Base-by-base conservation (phyloP, 2,113 vertebrate genomes). In the Oreochromis tanganicae region DNA sequence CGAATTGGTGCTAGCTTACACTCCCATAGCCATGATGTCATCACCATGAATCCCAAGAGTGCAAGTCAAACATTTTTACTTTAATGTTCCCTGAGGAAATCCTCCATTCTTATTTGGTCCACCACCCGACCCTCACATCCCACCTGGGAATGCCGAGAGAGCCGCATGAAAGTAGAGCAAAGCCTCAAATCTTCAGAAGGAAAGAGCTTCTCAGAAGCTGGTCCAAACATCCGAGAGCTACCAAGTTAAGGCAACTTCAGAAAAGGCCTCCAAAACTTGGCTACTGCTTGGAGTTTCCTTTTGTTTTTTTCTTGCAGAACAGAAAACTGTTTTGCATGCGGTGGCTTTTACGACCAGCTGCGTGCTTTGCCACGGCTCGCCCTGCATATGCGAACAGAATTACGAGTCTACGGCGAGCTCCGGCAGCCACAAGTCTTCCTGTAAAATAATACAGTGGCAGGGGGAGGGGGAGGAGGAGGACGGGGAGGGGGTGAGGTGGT, bases 21-120 rank as follows among this genome's bases (percentile, higher is more conserved):
- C 89, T 84, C 63, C 81, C 85, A 48, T 59, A 84, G 84, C 63
- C 87, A 87, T 87, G 92, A 95, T 95, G 94, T 94, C 91, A 93
- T 94, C 91, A 88, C 55, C 52, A 27, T 9, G 48, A 85, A 75
- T 94, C 94, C 92, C 93, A 10, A 29, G 32, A 85, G 92, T 82
- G 56, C 46, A 78, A 93, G 92, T 87, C 87, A 66, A 88, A 91
- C 86, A 86, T 94, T 95, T 96, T 96, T 89, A 91, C 83, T 94
- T 91, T 91, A 92, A 89, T 78, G 85, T 66, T 88, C 92, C 91
- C 92, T 24, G 54, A 93, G 88, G 91, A 93, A 94, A 93, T 88
- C 59, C 89, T 87, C 73, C 91, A 89, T 87, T 94, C 84, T 4
- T 84, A 90, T 85, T 88, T 57, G 81, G 93, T 95, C 93, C 89